Percentiles rank a stretch among this genome's conserved stretches.
These are phyloP conservation scores for Melinaea menophilus DNA, from an alignment of 2,888 invertebrate species.

Conservation along the genomic window DNA sequence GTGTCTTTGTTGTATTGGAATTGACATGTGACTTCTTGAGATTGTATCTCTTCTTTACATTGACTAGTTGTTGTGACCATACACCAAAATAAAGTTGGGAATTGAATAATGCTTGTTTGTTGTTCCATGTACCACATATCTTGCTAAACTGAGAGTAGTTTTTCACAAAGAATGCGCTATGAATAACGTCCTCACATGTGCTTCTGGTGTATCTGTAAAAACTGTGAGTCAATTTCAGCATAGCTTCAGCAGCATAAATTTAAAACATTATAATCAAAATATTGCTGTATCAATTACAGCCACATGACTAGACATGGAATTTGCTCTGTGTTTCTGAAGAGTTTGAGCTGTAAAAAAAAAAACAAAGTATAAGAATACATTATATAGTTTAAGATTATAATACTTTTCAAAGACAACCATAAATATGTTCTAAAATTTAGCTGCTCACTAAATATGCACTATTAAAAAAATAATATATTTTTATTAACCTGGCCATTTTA, in stretches of 20 bases:
- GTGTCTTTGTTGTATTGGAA: slow-evolving; percentile 43
- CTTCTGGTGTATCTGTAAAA: slow-evolving; percentile 68
- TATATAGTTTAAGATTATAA: too few relatives aligned
- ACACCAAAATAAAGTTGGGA: slow-evolving; percentile 38
- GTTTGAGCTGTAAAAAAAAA: slow-evolving; percentile 59
- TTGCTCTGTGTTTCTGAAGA: slow-evolving; percentile 55
- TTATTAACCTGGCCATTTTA: too few relatives aligned
- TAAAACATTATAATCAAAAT: slow-evolving; percentile 42
- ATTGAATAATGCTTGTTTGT: slow-evolving; percentile 32
- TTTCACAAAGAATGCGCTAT: slow-evolving; percentile 50
- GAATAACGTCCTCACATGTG: slow-evolving; percentile 51
- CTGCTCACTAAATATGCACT: too few relatives aligned
- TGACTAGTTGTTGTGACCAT: slow-evolving; percentile 42
- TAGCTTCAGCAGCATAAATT: slow-evolving; percentile 53
- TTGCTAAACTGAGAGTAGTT: slow-evolving; percentile 49
- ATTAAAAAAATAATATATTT: too few relatives aligned
- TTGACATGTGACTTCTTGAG: slow-evolving; percentile 45
- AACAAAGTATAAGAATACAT: slow-evolving; percentile 21
- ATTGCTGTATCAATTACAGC: slow-evolving; percentile 44
- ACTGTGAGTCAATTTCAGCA: slow-evolving; percentile 72
- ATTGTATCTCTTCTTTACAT: slow-evolving; percentile 44
- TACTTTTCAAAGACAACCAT: too few relatives aligned
- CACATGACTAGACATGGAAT: slow-evolving; percentile 56
- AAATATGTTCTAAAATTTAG: too few relatives aligned
- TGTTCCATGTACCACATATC: slow-evolving; percentile 45